Evolutionary conservation across 1,140 invertebrate genomes (phyloP).

Genomic region (Drosophila equinoxialis): DNA sequence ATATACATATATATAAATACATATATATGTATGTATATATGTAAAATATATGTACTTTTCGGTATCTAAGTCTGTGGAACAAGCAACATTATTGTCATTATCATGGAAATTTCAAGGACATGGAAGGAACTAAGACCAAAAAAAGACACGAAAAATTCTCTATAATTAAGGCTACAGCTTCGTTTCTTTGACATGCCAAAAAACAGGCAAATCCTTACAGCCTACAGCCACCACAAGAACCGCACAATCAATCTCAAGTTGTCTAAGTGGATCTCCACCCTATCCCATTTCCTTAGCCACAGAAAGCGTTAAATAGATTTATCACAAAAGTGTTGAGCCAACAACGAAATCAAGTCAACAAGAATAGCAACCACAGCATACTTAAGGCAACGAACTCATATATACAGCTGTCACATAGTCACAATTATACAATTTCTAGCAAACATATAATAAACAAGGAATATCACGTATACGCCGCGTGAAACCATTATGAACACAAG

Average conservation of each 20-base stretch:
- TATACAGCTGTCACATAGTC: conserved; percentile 22
- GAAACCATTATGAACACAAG: conserved; percentile 46
- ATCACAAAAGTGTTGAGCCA: conserved; percentile 45
- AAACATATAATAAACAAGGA: conserved; percentile 31
- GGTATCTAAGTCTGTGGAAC: conserved; percentile 29
- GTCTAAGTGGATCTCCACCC: conserved; percentile 34
- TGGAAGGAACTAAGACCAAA: conserved; percentile 9
- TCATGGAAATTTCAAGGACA: conserved; percentile 43
- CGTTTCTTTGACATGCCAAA: conserved; percentile 2
- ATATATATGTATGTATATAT: neutral
- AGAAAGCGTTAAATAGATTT: conserved; percentile 44
- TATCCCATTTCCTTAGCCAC: neutral
- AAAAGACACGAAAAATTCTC: conserved; percentile 13
- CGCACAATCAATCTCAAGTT: conserved; percentile 68
- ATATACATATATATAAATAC: neutral
- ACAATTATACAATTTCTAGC: conserved; percentile 2
- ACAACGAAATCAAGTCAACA: conserved; percentile 29
- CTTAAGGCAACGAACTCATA: conserved; percentile 4
- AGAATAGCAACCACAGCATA: conserved; percentile 15
- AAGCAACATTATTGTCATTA: conserved; percentile 68
- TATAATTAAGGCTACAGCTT: conserved; percentile 53
- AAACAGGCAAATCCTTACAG: conserved; percentile 37
- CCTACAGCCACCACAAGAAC: conserved; percentile 34
- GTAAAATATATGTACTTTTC: conserved; percentile 21
- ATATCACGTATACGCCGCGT: conserved; percentile 69